phyloP scores from a whole-genome alignment of 2,888 invertebrate species.

The Steinernema hermaphroditum region DNA sequence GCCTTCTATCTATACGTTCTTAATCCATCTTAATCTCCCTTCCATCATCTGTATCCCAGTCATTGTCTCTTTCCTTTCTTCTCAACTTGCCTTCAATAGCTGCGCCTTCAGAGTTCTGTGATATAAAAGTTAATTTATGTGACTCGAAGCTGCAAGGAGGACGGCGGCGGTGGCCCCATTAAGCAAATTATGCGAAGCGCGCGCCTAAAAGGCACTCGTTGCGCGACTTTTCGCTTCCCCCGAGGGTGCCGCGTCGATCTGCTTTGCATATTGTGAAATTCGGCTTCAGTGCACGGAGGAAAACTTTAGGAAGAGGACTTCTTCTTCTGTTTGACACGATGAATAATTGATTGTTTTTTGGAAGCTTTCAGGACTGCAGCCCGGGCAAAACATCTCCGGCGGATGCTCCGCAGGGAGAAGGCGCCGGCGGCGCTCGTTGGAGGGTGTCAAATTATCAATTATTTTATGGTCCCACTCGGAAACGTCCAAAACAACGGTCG shows the following conservation, averaged over 20 bases:
- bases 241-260: neutral
- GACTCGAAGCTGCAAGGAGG: neutral
- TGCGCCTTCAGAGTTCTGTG: conserved; percentile 2
- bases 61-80: neutral
- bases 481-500: conserved; percentile 14
- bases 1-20: neutral
- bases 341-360: conserved; percentile 26
- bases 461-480: conserved; percentile 16
- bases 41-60: neutral
- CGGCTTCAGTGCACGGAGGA: neutral
- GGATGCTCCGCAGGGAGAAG: neutral
- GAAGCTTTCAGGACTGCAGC: neutral
- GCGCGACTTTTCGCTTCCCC: conserved; percentile 4
- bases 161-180: conserved; percentile 10
- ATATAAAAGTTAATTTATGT: conserved; percentile 26
- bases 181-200: conserved; percentile 23
- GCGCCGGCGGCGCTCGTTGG: neutral
- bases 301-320: too few species aligned
- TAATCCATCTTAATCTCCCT: neutral
- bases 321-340: neutral
- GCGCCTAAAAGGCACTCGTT: neutral
- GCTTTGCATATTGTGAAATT: conserved; percentile 1
- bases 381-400: neutral
- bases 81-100: neutral
- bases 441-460: conserved; percentile 26